Base-by-base conservation (phyloP, 2,113 vertebrate genomes). In the Xiphophorus hellerii region DNA sequence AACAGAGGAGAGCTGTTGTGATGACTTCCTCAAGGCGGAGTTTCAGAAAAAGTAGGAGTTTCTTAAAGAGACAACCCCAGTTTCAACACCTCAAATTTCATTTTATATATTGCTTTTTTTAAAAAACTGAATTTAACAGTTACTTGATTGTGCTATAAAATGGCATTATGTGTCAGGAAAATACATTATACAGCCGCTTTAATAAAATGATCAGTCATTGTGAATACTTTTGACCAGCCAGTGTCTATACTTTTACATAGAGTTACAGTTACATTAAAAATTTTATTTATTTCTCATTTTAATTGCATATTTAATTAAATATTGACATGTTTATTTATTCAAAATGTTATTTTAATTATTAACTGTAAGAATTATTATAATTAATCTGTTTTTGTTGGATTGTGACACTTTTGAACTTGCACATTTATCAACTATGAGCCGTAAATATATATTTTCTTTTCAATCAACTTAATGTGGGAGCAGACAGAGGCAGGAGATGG, bases 401-500 rank as follows among this genome's bases (percentile, higher is more conserved):
- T 20, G 14, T 48, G 44, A 20, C 5, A 10, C 9, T 58, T 58
- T 58, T n/a, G 22, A 2, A 11, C 22, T 17, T 58, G 2, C 22
- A 58, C 25, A 25, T 58, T 6, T 25, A 25, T 58, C 51, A 54
- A 54, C 51, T 54, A 25, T 54, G 20, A 22, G 51, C 17, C 20
- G 8, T n/a, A 58, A n/a, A 58, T 58, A 58, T 10, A 3, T n/a
- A 25, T 58, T 10, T 35, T 37, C 37, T 39, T 66, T 28, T 42
- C 11, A 3, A 58, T 29, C 39, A 73, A 12, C 25, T 77, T 61
- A 76, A 77, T 20, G 27, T 69, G 17, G 30, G 42, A 29, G 77
- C 83, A 95, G 95, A 80, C 87, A 90, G 44, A 80, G 51, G 71
- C 84, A 63, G 39, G 92, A 95, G 30, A 62, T 90, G 87, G 92